These are phyloP conservation scores for Lasioglossum calceatum DNA, from an alignment of 2,888 invertebrate species.

Conservation along the genomic window DNA sequence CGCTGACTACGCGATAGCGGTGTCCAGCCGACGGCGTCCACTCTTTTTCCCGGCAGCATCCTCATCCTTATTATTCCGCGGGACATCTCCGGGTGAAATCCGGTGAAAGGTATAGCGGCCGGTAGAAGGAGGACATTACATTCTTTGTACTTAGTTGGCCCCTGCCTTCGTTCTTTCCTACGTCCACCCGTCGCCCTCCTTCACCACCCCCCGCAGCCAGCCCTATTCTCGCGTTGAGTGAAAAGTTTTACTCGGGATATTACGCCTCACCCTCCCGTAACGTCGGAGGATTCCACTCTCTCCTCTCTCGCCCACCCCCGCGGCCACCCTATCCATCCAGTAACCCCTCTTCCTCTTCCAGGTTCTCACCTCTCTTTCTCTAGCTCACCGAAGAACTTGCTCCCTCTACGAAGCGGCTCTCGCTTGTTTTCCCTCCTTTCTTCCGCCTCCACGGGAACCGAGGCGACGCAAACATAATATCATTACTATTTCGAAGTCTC, in stretches of 20 bases:
- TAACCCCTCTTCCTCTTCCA: constrained; percentile 35
- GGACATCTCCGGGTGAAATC: constrained; percentile 79
- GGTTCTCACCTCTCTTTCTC: neutral
- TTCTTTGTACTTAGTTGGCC: constrained; percentile 80
- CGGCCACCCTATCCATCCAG: constrained; percentile 40
- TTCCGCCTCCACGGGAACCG: constrained; percentile 31
- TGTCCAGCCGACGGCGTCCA: constrained; percentile 18
- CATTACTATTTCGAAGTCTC: constrained; percentile 82
- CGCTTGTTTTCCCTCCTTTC: constrained; percentile 26
- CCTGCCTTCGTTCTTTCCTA: constrained; percentile 57
- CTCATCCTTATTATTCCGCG: constrained; percentile 81
- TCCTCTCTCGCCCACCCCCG: constrained; percentile 36
- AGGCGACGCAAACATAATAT: constrained; percentile 79
- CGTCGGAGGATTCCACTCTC: constrained; percentile 68
- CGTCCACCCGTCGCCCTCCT: constrained; percentile 53
- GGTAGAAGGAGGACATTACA: constrained; percentile 79
- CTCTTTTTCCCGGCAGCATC: constrained; percentile 70
- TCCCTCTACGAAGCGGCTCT: neutral
- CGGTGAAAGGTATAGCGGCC: constrained; percentile 76
- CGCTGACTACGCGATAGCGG: constrained; percentile 43
- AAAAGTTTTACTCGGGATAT: constrained; percentile 84
- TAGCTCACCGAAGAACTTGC: neutral
- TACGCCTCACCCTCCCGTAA: constrained; percentile 77
- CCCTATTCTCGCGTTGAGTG: constrained; percentile 81
- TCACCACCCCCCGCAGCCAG: constrained; percentile 41